Percentiles rank a stretch among this genome's conserved stretches.
These are phyloP conservation scores for Carassius gibelio DNA, from an alignment of 2,113 vertebrate species.

Conservation along the genomic window DNA sequence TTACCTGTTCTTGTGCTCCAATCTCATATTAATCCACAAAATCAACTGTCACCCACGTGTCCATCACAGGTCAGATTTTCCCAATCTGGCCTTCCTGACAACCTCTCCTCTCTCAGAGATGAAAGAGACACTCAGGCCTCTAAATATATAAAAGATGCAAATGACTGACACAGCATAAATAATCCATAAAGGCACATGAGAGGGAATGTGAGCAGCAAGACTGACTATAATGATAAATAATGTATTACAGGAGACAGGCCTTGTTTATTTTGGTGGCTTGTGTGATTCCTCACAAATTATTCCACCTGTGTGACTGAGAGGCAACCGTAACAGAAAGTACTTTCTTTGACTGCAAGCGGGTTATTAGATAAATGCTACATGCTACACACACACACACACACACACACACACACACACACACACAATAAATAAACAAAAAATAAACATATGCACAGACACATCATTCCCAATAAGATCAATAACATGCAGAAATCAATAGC, in stretches of 20 bases:
- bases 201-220: conserved; percentile 63
- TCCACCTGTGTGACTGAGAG: conserved; percentile 66
- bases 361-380: conserved; percentile 31
- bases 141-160: conserved; percentile 66
- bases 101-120: conserved; percentile 55
- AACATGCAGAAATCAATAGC: too few species aligned
- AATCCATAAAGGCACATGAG: conserved; percentile 76
- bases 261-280: conserved; percentile 71
- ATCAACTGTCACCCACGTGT: conserved; percentile 46
- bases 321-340: conserved; percentile 56
- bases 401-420: too few species aligned
- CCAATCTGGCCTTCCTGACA: conserved; percentile 51
- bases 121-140: conserved; percentile 52
- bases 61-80: conserved; percentile 43
- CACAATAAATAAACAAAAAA: conserved; percentile 39
- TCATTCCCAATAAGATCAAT: not conserved
- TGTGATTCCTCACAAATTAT: conserved; percentile 70
- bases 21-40: not conserved
- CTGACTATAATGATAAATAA: conserved; percentile 72
- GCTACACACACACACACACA: too few species aligned
- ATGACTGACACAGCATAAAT: conserved; percentile 72
- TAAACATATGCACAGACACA: too few species aligned
- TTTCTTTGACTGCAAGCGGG: conserved; percentile 47
- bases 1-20: conserved; percentile 20
- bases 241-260: conserved; percentile 70